Evolutionary conservation across 2,113 vertebrate species (phyloP).

Genomic region (Heptranchias perlo): DNA sequence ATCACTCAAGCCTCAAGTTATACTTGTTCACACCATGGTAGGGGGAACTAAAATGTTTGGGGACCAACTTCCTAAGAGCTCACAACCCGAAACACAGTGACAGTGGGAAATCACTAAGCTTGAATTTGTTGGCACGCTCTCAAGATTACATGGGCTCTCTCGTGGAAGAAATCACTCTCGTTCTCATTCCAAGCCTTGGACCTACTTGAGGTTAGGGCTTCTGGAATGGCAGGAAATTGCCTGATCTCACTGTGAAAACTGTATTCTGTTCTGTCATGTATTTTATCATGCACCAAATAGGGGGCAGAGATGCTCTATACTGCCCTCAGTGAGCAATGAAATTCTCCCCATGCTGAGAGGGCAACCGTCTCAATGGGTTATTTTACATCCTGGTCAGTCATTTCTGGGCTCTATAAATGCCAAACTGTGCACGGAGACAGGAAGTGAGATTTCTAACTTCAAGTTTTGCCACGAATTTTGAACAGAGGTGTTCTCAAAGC

Average conservation of each 20-base stretch:
- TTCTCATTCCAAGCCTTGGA: too few species aligned
- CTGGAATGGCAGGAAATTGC: neutral
- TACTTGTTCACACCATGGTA: neutral
- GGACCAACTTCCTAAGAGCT: neutral
- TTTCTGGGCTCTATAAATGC: neutral
- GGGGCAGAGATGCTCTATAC: neutral
- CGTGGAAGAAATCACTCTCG: too few species aligned
- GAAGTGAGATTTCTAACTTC: neutral
- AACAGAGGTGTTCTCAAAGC: neutral
- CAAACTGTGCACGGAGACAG: neutral
- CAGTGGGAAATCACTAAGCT: too few species aligned
- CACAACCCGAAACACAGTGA: neutral
- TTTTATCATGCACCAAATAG: neutral
- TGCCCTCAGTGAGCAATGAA: neutral
- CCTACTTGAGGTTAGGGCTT: too few species aligned
- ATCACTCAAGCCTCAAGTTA: neutral
- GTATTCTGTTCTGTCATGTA: neutral
- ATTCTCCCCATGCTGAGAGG: neutral
- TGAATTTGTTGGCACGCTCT: neutral
- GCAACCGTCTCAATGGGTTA: neutral
- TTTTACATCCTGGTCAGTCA: neutral
- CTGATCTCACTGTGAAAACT: neutral
- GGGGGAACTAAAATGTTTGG: neutral
- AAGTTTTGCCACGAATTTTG: neutral
- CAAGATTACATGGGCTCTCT: too few species aligned